A percentile compares a stretch with the other conserved stretches of the same genome.
Evolutionary conservation across 2,888 invertebrate genomes (phyloP).

Genomic region (Ectemnius continuus): DNA sequence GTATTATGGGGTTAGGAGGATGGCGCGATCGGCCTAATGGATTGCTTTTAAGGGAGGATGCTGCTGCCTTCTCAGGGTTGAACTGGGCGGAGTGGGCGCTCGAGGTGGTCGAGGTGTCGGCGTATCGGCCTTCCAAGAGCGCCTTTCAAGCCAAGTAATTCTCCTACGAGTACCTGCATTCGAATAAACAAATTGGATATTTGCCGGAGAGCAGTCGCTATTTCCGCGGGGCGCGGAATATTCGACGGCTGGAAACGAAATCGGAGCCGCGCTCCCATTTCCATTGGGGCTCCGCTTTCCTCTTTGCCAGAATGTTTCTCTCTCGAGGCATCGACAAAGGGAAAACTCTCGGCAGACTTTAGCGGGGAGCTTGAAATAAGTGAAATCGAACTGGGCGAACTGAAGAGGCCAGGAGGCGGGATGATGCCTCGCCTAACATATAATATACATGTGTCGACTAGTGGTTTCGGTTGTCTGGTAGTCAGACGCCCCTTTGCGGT

Average conservation of each 20-base stretch:
- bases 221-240: background rate
- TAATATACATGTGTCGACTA: no score
- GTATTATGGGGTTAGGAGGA: no score
- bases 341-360: no score
- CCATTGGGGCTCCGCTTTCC: background rate
- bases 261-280: background rate
- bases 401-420: no score
- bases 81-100: no score
- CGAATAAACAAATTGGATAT: constrained; percentile 21
- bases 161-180: background rate
- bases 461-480: constrained; percentile 1
- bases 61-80: no score
- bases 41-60: constrained; percentile 17
- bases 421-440: no score
- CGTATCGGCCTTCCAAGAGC: background rate
- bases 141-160: background rate
- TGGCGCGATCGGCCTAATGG: constrained; percentile 22
- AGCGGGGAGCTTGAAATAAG: no score
- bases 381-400: no score
- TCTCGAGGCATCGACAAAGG: no score
- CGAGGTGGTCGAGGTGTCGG: no score
- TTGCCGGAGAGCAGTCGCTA: constrained; percentile 8
- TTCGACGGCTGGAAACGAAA: constrained; percentile 11
- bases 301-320: no score
- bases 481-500: constrained; percentile 33